Conservation (phyloP, 2,797 vertebrate species). For the Chaetophractus vellerosus region DNA sequence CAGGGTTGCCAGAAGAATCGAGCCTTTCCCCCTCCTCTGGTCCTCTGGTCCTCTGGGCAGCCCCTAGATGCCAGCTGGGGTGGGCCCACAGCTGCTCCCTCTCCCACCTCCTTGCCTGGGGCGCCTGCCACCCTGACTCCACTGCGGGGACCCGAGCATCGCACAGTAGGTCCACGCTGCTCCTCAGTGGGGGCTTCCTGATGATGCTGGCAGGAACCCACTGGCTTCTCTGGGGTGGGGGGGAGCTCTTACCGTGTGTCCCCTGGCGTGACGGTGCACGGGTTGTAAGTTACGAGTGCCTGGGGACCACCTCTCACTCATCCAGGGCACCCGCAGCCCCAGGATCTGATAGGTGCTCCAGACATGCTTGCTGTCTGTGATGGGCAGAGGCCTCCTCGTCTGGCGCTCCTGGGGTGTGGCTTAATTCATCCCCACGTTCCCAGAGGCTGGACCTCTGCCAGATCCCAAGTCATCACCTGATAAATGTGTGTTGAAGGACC, state of each 20-base stretch:
- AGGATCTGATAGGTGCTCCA: not conserved
- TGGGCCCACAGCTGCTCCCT: not conserved
- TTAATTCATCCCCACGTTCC: not conserved
- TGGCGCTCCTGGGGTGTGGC: not conserved
- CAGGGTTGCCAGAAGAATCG: not conserved
- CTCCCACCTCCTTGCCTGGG: not conserved
- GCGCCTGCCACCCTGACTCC: not conserved
- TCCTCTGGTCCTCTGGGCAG: not conserved
- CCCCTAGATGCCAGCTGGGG: not conserved
- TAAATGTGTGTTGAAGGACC: not conserved
- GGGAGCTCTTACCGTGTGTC: rapidly evolving
- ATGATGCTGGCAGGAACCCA: too few species aligned
- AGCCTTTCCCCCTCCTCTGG: not conserved
- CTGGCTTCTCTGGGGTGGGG: not conserved
- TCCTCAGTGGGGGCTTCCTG: not conserved
- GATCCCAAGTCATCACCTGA: not conserved
- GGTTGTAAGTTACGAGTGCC: not conserved
- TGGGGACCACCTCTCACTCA: not conserved
- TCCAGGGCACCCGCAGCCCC: not conserved
- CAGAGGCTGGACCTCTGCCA: not conserved
- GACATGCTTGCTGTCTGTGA: not conserved
- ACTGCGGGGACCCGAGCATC: not conserved
- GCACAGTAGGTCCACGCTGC: not conserved
- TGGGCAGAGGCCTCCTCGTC: not conserved
- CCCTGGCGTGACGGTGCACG: not conserved